Evolutionary conservation across 2,113 vertebrate species (phyloP), one percentile per base, ranked within the genome.

Genomic region (Crotalus horridus): DNA sequence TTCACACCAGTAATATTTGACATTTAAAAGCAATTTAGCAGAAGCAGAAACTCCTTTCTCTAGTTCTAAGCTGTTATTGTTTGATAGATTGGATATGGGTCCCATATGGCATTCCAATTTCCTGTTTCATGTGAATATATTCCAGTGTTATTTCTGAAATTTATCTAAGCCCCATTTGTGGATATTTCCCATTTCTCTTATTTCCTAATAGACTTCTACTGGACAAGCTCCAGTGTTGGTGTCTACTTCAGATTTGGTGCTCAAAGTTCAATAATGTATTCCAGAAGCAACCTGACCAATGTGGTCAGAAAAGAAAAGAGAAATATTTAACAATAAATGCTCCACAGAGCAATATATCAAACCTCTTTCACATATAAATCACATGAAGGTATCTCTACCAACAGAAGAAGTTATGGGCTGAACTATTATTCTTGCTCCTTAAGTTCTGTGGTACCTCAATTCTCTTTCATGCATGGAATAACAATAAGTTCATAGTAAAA

Each of bases 1-100:
- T 56, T 85, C 53, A 91, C 39, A 39, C 53, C 46, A 26, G 24
- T 39, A 85, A 17, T 56, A 91, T 2, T 26, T 91, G 74, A 85
- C 90, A 91, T 91, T 91, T 91, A 54, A 91, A 85, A 91, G 74
- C 74, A 91, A 91, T 85, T 85, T 56, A 29, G 74, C 56, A 46
- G 90, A 85, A 85, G 10, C n/a, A 58, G n/a, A 81, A 85, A 23
- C 43, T 17, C 29, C 48, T 8, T 64, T 5, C 48, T 13, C 20
- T 23, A 26, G 6, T 56, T 29, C 23, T 58, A 9, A 43, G 26
- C 90, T 29, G 53, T 58, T 56, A 55, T 54, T 85, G 51, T 58
- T 56, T 54, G 3, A 39, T 46, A 26, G 17, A 39, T 29, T 91
- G 23, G 33, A 54, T 85, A 11, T 85, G 53, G 33, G 33, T 39